Evolutionary conservation across 2,113 vertebrate genomes (phyloP).

Genomic region (Carassius carassius): DNA sequence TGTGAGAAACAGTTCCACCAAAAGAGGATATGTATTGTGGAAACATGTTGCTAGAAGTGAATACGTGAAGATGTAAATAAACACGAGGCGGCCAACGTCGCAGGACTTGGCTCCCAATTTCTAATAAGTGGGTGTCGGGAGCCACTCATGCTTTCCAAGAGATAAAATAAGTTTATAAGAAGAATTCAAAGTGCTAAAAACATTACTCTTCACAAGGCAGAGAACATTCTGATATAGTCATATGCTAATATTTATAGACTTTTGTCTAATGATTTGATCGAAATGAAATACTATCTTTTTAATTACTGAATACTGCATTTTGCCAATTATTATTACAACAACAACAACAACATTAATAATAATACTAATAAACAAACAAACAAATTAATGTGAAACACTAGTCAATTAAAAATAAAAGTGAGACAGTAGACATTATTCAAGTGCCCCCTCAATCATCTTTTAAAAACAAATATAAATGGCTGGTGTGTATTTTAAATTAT

Average conservation of each 20-base stretch:
- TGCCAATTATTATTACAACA: too few relatives aligned
- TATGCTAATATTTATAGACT: background rate
- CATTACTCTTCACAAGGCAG: background rate
- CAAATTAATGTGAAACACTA: background rate
- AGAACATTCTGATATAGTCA: background rate
- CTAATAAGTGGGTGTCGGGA: constrained; percentile 25
- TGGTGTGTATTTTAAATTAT: too few relatives aligned
- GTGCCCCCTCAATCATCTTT: background rate
- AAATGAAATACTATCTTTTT: background rate
- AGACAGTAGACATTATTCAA: background rate
- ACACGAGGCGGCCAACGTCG: constrained; percentile 21
- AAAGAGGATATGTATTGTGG: constrained; percentile 27
- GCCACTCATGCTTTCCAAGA: constrained; percentile 11
- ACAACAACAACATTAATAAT: too few relatives aligned
- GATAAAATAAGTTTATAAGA: constrained; percentile 9
- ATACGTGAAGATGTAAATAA: constrained; percentile 37
- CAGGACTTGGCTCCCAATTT: constrained; percentile 22
- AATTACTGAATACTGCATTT: background rate
- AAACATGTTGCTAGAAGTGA: constrained; percentile 30
- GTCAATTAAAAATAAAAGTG: background rate
- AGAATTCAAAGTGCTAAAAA: background rate
- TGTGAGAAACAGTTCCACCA: constrained; percentile 31
- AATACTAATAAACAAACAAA: too few relatives aligned
- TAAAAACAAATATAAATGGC: background rate
- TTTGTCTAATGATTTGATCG: background rate